Evolutionary conservation across 2,797 vertebrate genomes (phyloP).

Genomic region (Carduelis carduelis): DNA sequence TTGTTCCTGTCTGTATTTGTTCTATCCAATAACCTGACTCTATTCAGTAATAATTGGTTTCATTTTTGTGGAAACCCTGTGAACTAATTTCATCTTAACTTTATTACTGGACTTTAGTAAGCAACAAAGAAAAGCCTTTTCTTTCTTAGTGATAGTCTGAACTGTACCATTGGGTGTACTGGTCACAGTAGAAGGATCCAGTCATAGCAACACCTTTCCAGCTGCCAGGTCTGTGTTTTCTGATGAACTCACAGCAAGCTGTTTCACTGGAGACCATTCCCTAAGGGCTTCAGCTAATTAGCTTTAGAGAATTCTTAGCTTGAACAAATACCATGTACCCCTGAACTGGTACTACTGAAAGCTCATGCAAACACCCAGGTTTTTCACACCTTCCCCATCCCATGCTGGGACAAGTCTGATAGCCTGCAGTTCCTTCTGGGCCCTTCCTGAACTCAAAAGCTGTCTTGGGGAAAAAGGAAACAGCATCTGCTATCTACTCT

Average conservation of each 20-base stretch:
- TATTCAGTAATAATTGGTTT: not conserved
- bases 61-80: not conserved
- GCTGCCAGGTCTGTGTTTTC: not conserved
- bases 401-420: not conserved
- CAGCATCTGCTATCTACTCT: not conserved
- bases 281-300: not conserved
- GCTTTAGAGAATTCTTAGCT: not conserved
- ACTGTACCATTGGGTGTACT: not conserved
- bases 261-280: not conserved
- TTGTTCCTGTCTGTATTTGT: not conserved
- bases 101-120: not conserved
- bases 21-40: not conserved
- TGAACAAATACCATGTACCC: not conserved
- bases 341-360: not conserved
- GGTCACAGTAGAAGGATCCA: not conserved
- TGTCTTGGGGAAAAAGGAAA: not conserved
- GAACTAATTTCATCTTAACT: not conserved
- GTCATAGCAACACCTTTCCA: not conserved
- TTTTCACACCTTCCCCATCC: not conserved
- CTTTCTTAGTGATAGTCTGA: not conserved
- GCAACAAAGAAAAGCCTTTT: not conserved
- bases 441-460: not conserved
- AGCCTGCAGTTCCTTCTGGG: not conserved
- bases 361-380: not conserved
- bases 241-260: not conserved